A percentile compares a stretch with the other conserved stretches of the same genome.
These are phyloP conservation scores for Xanthia togata DNA, from an alignment of 2,888 invertebrate species.

Conservation along the genomic window DNA sequence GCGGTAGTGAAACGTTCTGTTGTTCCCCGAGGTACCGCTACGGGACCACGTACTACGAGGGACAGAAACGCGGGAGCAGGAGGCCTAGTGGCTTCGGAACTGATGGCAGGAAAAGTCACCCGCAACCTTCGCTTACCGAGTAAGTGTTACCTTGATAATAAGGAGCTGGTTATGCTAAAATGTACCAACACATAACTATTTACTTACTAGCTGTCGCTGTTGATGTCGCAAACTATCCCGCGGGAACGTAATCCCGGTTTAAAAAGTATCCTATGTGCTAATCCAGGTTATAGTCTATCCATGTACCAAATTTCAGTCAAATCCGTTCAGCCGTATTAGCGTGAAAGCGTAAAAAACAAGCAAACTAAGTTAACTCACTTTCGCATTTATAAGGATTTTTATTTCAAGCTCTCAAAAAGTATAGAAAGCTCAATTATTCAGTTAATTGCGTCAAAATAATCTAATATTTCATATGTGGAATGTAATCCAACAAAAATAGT, in stretches of 20 bases:
- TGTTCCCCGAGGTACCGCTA: slow-evolving; percentile 59
- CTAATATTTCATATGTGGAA: neutral
- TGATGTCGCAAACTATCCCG: too few species aligned
- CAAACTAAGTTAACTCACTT: neutral
- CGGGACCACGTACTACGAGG: slow-evolving; percentile 74
- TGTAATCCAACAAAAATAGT: neutral
- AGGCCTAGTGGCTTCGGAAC: slow-evolving; percentile 83
- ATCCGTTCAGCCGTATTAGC: neutral
- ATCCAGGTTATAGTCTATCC: neutral
- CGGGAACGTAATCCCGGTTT: neutral
- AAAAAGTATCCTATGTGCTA: neutral
- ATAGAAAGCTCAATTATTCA: neutral
- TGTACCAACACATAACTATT: neutral
- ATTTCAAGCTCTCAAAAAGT: neutral
- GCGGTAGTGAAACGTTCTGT: slow-evolving; percentile 45
- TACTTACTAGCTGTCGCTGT: neutral
- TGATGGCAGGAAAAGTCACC: slow-evolving; percentile 69
- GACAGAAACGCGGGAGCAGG: slow-evolving; percentile 93
- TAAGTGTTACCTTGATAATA: slow-evolving; percentile 54
- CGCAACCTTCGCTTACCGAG: slow-evolving; percentile 75
- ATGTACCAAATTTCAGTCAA: neutral
- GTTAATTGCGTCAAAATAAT: neutral
- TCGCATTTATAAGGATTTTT: neutral
- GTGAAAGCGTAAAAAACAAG: neutral
- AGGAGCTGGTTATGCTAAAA: neutral